phyloP scores from a whole-genome alignment of 1,140 invertebrate species.

The Cydia amplana region DNA sequence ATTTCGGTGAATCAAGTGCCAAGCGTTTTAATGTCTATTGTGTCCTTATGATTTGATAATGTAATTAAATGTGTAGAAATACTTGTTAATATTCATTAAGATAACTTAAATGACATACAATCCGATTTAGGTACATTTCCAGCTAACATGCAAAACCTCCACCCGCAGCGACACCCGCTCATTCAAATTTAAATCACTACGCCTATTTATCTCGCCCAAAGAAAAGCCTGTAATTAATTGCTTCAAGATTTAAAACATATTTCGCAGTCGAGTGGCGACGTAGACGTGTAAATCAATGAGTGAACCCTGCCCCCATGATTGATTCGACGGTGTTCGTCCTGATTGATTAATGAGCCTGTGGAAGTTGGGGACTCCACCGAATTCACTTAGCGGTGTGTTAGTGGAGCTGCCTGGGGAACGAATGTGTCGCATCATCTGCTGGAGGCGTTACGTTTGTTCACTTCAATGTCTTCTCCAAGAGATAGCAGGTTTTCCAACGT shows the following conservation, averaged over 20 bases:
- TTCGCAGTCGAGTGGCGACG: constrained; percentile 29
- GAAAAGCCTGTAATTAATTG: constrained; percentile 27
- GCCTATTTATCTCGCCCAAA: constrained; percentile 22
- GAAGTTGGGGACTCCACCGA: constrained; percentile 34
- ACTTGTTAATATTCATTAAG: too few relatives aligned
- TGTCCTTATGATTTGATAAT: too few relatives aligned
- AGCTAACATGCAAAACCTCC: neutral
- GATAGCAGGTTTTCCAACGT: too few relatives aligned
- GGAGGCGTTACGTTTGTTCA: neutral
- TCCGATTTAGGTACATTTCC: neutral
- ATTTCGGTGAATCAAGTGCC: too few relatives aligned
- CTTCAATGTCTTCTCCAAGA: neutral
- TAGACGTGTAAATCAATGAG: constrained; percentile 37
- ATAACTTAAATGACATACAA: neutral
- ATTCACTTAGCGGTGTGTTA: constrained; percentile 32
- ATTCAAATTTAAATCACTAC: constrained; percentile 30
- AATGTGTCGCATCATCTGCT: neutral
- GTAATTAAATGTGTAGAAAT: too few relatives aligned
- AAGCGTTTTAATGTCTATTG: too few relatives aligned
- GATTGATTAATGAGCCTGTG: constrained; percentile 43
- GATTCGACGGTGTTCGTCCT: constrained; percentile 36
- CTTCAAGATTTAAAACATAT: constrained; percentile 32
- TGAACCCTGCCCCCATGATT: constrained; percentile 40
- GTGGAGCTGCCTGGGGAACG: neutral
- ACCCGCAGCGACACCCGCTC: neutral